Base-by-base conservation (phyloP, 2,113 vertebrate species). In the Kryptolebias marmoratus region DNA sequence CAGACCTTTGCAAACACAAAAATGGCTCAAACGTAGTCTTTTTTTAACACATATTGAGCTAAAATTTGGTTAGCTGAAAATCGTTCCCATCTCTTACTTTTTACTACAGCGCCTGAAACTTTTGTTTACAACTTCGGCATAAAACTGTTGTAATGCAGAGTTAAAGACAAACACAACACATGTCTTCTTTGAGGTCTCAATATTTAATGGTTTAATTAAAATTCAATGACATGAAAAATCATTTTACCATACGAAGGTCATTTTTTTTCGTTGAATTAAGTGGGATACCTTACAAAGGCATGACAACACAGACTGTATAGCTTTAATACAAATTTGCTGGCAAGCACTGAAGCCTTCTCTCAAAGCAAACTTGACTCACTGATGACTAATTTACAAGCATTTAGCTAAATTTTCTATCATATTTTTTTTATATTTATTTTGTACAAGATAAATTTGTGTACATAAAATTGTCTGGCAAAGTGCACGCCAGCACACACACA, bases 391-490 rank as follows among this genome's bases (percentile, higher is more conserved):
- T 95, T 94, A 96, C 93, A 96, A 96, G 95, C 95, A 95, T 92
- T 90, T 95, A 95, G 94, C 94, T 93, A 90, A 95, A 93, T 94
- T 93, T 93, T 93, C 96, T 95, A 96, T 93, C 93, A 93, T 88
- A 88, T 90, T 86, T 95, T 91, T 90, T 95, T 92, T 90, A 82
- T 96, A 94, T 88, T 80, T 62, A 67, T 87, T 91, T 90, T 95
- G 75, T 94, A 94, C 93, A 94, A 91, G 92, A 93, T 93, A 93
- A 91, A 92, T 90, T 87, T 90, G 87, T 93, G 88, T 92, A 91
- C 91, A 94, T 81, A 95, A 89, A 94, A 92, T 90, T 91, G 90
- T 93, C 91, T 91, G 89, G 91, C 87, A 90, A 85, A 62, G 77
- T 88, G 73, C 85, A 84, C 73, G 89, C 91, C 88, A 89, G 90